Conservation (phyloP, 2,888 invertebrate species). For the Leucophora obtusa region DNA sequence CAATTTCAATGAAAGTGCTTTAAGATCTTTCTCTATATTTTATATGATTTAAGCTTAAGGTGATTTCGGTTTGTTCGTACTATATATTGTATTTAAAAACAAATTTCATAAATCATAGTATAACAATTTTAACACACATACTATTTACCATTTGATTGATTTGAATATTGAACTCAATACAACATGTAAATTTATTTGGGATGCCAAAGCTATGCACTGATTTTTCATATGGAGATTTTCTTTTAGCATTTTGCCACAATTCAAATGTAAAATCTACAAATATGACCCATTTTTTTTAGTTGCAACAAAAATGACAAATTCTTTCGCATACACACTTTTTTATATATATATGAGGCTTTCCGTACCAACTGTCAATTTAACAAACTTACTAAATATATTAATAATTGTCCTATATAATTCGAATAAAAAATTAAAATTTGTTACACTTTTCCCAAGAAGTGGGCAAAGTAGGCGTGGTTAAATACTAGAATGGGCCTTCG, state of each 20-base stretch:
- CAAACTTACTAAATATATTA: too few relatives aligned
- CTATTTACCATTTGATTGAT: slow-evolving; percentile 39
- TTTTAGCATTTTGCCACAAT: not conserved
- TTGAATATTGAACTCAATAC: slow-evolving; percentile 42
- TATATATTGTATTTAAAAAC: slow-evolving; percentile 9
- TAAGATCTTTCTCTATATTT: not conserved
- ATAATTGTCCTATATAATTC: too few relatives aligned
- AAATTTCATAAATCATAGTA: slow-evolving; percentile 31
- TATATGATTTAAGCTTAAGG: slow-evolving; percentile 20
- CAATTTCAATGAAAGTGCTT: too few relatives aligned
- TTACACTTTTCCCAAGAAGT: too few relatives aligned
- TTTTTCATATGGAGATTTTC: slow-evolving; percentile 24
- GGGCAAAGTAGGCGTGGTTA: too few relatives aligned
- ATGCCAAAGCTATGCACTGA: slow-evolving; percentile 3
- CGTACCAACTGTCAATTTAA: not conserved
- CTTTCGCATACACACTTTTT: not conserved
- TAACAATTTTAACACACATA: slow-evolving; percentile 11
- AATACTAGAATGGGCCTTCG: too few relatives aligned
- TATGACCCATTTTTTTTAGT: slow-evolving; percentile 16
- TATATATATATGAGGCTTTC: not conserved
- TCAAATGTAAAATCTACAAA: slow-evolving; percentile 13
- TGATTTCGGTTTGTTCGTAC: slow-evolving; percentile 4
- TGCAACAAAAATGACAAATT: not conserved
- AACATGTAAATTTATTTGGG: slow-evolving; percentile 37
- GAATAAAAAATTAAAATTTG: too few relatives aligned